These are phyloP conservation scores for Zaprionus tsacasi DNA, from an alignment of 1,140 invertebrate species.

Conservation along the genomic window DNA sequence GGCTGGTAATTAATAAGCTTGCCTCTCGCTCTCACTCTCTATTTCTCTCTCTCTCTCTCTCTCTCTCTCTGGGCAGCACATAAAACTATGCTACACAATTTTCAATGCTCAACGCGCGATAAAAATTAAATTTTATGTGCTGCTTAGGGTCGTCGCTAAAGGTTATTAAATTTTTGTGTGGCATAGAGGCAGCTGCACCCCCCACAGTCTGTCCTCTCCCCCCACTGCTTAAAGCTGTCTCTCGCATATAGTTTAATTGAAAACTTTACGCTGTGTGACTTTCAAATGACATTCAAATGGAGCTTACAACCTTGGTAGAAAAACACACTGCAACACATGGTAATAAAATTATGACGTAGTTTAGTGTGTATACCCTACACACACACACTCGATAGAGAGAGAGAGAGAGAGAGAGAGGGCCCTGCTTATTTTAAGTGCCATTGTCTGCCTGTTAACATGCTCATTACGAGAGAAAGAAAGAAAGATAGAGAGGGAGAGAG, in stretches of 20 bases:
- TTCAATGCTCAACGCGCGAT: slow-evolving; percentile 41
- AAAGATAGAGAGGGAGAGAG: slow-evolving; percentile 3
- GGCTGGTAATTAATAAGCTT: slow-evolving; percentile 41
- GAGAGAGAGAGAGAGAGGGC: not conserved
- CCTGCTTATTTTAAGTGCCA: slow-evolving; percentile 68
- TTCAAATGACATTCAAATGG: slow-evolving; percentile 76
- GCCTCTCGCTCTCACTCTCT: not conserved
- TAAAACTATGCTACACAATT: slow-evolving; percentile 45
- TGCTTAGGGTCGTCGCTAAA: slow-evolving; percentile 48
- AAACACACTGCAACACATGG: slow-evolving; percentile 57
- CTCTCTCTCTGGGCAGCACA: slow-evolving; percentile 1
- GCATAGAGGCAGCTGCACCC: not conserved
- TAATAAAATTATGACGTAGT: slow-evolving; percentile 78
- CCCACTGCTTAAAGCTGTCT: slow-evolving; percentile 43
- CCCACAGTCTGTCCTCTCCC: not conserved
- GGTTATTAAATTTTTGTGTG: slow-evolving; percentile 43
- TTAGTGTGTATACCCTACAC: slow-evolving; percentile 25
- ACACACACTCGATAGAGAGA: slow-evolving; percentile 11
- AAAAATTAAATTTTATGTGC: slow-evolving; percentile 70
- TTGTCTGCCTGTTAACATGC: slow-evolving; percentile 83
- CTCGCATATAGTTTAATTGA: slow-evolving; percentile 67
- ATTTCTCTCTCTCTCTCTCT: not conserved
- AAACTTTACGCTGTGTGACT: slow-evolving; percentile 66
- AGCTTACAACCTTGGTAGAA: not conserved
- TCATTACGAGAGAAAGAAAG: slow-evolving; percentile 71